phyloP scores from a whole-genome alignment of 2,888 invertebrate species.

The Catocala sponsa region DNA sequence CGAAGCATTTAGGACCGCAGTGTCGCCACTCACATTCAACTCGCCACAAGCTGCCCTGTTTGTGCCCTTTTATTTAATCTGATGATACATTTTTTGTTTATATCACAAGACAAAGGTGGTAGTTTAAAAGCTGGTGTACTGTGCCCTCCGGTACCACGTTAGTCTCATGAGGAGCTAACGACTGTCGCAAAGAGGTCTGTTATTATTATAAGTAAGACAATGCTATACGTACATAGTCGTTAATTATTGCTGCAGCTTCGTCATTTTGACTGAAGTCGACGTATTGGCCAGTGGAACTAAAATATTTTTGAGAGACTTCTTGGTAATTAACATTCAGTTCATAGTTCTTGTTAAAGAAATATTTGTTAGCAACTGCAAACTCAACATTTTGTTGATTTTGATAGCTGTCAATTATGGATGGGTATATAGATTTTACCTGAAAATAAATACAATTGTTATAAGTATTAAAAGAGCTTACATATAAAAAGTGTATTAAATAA shows the following conservation, averaged over 20 bases:
- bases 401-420: constrained; percentile 29
- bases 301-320: constrained; percentile 29
- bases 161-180: too few relatives aligned
- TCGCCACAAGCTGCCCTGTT: too few relatives aligned
- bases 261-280: constrained; percentile 49
- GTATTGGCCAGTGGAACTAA: constrained; percentile 51
- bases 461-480: background rate
- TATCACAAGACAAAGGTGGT: too few relatives aligned
- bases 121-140: too few relatives aligned
- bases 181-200: too few relatives aligned
- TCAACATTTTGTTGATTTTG: constrained; percentile 41
- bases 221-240: constrained; percentile 55
- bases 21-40: too few relatives aligned
- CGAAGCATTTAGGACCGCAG: too few relatives aligned
- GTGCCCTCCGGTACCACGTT: too few relatives aligned
- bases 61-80: too few relatives aligned
- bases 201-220: too few relatives aligned
- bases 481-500: too few relatives aligned
- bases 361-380: constrained; percentile 49
- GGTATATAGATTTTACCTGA: constrained; percentile 51
- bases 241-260: constrained; percentile 56
- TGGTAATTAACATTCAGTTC: constrained; percentile 40
- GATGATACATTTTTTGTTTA: too few relatives aligned
- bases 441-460: constrained; percentile 18
- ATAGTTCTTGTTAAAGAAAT: constrained; percentile 37